Evolutionary conservation across 2,888 invertebrate species (phyloP).

Genomic region (Drosophila ustulata): DNA sequence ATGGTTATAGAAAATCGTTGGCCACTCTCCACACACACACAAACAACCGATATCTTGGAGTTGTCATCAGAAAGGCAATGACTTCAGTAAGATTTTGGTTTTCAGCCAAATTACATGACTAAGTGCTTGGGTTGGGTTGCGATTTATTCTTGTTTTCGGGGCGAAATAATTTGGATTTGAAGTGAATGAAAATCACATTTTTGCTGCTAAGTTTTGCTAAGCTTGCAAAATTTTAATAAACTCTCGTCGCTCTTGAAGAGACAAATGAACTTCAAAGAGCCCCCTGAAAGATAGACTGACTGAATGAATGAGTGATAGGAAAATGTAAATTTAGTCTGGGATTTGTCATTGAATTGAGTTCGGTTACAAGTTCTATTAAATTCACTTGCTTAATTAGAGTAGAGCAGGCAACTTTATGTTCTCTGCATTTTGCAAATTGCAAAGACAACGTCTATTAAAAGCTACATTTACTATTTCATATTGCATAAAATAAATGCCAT

Average conservation of each 20-base stretch:
- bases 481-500: constrained; percentile 43
- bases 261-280: constrained; percentile 16
- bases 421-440: not conserved
- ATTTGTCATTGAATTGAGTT: constrained; percentile 12
- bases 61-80: constrained; percentile 73
- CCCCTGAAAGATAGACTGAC: not conserved
- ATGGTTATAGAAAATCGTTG: constrained; percentile 69
- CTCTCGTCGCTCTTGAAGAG: constrained; percentile 22
- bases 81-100: constrained; percentile 65
- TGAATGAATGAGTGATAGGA: constrained; percentile 37
- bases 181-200: constrained; percentile 61
- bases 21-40: constrained; percentile 39
- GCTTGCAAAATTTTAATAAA: constrained; percentile 72
- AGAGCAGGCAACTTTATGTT: constrained; percentile 9
- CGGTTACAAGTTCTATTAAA: constrained; percentile 7
- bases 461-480: constrained; percentile 42
- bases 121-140: constrained; percentile 22
- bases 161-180: constrained; percentile 64
- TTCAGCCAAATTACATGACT: constrained; percentile 73
- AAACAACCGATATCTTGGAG: constrained; percentile 62
- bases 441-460: constrained; percentile 34
- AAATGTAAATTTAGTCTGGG: constrained; percentile 14
- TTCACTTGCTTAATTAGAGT: constrained; percentile 55
- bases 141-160: not conserved
- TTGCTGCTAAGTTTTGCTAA: constrained; percentile 60